These are phyloP conservation scores for Galeruca laticollis DNA, from an alignment of 2,888 invertebrate genomes.

Conservation along the genomic window DNA sequence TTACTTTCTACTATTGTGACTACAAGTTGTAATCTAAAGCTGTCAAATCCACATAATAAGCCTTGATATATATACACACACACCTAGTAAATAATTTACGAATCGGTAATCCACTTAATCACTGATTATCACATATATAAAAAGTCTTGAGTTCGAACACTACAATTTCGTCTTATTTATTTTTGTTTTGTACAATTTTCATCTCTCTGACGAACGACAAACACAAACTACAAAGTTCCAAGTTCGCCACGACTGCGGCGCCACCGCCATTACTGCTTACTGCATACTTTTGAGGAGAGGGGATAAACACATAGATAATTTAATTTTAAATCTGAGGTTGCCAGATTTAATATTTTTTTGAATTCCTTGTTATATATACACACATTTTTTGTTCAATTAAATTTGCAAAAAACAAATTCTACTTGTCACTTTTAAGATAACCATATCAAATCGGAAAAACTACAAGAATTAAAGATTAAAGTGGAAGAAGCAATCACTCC, in stretches of 20 bases:
- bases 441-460: no score
- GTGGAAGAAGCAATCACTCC: no score
- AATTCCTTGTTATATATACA: no score
- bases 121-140: conserved; percentile 35
- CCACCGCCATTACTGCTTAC: conserved; percentile 53
- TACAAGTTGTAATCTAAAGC: conserved; percentile 40
- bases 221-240: conserved; percentile 46
- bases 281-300: conserved; percentile 43
- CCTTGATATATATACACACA: conserved; percentile 27
- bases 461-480: no score
- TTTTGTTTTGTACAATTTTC: conserved; percentile 39
- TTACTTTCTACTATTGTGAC: conserved; percentile 50
- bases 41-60: conserved; percentile 49
- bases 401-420: no score
- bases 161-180: conserved; percentile 26
- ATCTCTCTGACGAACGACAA: conserved; percentile 40
- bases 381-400: no score
- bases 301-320: conserved; percentile 24
- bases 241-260: conserved; percentile 57
- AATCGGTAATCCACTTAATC: conserved; percentile 21
- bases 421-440: no score
- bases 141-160: conserved; percentile 30
- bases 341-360: conserved; percentile 8
- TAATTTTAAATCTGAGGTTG: conserved; percentile 19
- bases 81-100: conserved; percentile 35